These are phyloP conservation scores for Monarcha castaneiventris DNA, from an alignment of 2,113 vertebrate genomes.

Conservation along the genomic window DNA sequence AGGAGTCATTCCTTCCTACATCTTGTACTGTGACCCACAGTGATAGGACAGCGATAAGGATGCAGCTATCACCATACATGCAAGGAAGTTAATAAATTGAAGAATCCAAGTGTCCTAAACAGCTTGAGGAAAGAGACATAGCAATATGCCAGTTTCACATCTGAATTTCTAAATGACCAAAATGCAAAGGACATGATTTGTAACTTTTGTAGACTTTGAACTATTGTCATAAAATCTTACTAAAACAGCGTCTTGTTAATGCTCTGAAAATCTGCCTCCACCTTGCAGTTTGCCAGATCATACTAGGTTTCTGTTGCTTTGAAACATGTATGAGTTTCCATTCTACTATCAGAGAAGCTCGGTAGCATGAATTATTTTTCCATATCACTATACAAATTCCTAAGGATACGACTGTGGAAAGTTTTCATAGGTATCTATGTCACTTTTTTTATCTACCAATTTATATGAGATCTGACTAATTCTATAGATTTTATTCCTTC, in stretches of 20 bases:
- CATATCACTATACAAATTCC: not conserved
- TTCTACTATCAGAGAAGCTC: not conserved
- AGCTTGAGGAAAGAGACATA: not conserved
- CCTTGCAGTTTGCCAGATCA: not conserved
- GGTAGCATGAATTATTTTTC: not conserved
- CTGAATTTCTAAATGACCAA: not conserved
- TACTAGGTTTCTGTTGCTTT: not conserved
- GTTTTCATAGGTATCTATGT: not conserved
- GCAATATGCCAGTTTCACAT: not conserved
- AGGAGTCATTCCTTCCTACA: not conserved
- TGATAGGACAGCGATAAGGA: not conserved
- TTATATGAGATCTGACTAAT: rapidly evolving
- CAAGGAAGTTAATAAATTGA: not conserved
- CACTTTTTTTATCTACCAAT: not conserved
- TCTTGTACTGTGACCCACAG: not conserved
- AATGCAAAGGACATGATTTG: not conserved
- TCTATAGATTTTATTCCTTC: not conserved
- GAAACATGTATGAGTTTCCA: not conserved
- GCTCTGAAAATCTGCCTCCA: not conserved
- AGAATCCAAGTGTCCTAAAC: not conserved
- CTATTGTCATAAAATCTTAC: not conserved
- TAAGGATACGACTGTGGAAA: not conserved
- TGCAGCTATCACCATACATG: not conserved
- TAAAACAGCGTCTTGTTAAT: not conserved
- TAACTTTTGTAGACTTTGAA: not conserved